A percentile compares a stretch with the other conserved stretches of the same genome.
Conservation (phyloP, 2,113 vertebrate genomes). For the Psilopsiagon aurifrons region DNA sequence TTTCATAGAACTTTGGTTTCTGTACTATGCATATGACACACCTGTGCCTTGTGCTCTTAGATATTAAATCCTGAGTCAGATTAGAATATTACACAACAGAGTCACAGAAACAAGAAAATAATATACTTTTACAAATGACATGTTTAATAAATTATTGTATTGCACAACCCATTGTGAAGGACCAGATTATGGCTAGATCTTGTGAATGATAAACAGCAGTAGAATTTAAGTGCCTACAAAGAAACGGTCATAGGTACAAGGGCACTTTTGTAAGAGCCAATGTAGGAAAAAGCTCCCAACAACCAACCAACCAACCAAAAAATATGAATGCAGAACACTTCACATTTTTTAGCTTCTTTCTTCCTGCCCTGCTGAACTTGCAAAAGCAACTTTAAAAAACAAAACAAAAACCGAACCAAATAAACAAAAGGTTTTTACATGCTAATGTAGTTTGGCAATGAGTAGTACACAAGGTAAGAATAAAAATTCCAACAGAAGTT, state of each 20-base stretch:
- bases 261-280: neutral
- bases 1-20: neutral
- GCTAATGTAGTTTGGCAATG: neutral
- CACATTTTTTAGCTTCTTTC: neutral
- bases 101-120: neutral
- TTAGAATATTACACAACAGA: neutral
- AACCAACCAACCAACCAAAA: neutral
- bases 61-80: neutral
- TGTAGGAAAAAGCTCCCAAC: neutral
- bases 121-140: neutral
- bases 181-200: neutral
- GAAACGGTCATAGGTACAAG: neutral
- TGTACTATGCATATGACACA: neutral
- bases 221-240: neutral
- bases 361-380: fast-evolving
- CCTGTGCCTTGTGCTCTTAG: neutral
- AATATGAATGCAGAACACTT: neutral
- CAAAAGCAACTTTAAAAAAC: neutral
- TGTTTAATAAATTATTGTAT: neutral
- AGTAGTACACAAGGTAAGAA: neutral
- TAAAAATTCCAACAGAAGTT: neutral
- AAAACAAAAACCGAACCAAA: neutral
- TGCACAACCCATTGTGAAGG: neutral
- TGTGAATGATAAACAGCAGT: neutral
- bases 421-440: neutral